Evolutionary conservation across 2,113 vertebrate species (phyloP).

Genomic region (Chelonoidis abingdonii): DNA sequence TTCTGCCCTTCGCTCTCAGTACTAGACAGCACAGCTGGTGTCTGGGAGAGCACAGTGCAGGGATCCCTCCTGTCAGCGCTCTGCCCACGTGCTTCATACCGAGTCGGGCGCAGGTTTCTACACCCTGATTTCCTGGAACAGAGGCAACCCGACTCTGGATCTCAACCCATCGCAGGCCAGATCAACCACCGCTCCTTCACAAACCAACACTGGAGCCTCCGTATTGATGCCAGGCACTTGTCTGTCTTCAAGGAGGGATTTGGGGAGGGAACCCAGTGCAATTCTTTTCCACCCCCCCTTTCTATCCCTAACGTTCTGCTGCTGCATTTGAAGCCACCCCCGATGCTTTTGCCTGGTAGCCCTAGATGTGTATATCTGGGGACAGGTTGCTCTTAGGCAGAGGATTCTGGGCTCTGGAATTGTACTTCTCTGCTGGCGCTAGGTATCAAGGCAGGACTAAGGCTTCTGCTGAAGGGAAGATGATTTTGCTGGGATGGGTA

Average conservation of each 20-base stretch:
- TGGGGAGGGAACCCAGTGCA: neutral
- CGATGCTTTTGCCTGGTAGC: accelerated
- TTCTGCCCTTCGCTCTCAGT: neutral
- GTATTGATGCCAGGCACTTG: neutral
- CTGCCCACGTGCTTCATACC: neutral
- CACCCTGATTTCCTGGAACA: neutral
- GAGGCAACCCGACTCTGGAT: neutral
- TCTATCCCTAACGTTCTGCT: neutral
- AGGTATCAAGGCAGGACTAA: neutral
- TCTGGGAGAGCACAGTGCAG: neutral
- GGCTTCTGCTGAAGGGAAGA: neutral
- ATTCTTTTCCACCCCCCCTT: neutral
- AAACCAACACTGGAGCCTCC: neutral
- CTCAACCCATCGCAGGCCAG: neutral
- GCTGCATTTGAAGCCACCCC: neutral
- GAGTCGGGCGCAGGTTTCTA: neutral
- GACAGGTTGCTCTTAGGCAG: neutral
- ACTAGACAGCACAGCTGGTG: neutral
- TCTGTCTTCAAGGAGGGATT: neutral
- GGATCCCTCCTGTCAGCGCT: neutral
- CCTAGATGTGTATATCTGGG: neutral
- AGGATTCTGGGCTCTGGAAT: neutral
- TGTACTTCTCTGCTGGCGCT: accelerated
- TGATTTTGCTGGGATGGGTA: neutral
- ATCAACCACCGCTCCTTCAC: neutral